Conservation (phyloP, 92 coral and sea anemone species). For the Parazoanthus darwini region DNA sequence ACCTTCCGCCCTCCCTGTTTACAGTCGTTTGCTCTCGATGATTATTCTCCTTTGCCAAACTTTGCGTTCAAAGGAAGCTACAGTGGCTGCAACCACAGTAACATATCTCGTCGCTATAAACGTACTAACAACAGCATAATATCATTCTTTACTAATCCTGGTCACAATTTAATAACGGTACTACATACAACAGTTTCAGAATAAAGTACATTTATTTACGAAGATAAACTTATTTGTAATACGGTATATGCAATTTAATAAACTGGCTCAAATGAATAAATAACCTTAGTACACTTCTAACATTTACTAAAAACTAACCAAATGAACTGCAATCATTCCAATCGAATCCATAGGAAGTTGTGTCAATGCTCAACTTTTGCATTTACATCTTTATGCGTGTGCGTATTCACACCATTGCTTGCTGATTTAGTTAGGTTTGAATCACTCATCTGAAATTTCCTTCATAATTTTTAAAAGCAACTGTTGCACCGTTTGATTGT, state of each 20-base stretch:
- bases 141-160: not conserved
- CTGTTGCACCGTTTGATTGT: conserved; percentile 3
- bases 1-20: not conserved
- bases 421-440: not conserved
- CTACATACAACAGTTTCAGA: not conserved
- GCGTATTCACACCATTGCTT: not conserved
- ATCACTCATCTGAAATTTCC: not conserved
- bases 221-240: not conserved
- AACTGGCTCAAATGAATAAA: not conserved
- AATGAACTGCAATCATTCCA: not conserved
- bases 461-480: not conserved
- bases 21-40: not conserved
- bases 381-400: too few species aligned
- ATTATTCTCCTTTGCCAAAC: not conserved
- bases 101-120: not conserved
- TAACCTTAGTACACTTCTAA: not conserved
- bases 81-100: not conserved
- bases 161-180: not conserved
- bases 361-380: too few species aligned
- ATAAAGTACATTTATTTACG: not conserved
- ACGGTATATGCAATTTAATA: too few species aligned
- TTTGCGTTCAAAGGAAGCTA: not conserved
- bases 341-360: not conserved
- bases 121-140: not conserved
- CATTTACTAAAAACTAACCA: not conserved